Conservation (phyloP, 1,140 invertebrate genomes). For the Temnothorax nylanderi region DNA sequence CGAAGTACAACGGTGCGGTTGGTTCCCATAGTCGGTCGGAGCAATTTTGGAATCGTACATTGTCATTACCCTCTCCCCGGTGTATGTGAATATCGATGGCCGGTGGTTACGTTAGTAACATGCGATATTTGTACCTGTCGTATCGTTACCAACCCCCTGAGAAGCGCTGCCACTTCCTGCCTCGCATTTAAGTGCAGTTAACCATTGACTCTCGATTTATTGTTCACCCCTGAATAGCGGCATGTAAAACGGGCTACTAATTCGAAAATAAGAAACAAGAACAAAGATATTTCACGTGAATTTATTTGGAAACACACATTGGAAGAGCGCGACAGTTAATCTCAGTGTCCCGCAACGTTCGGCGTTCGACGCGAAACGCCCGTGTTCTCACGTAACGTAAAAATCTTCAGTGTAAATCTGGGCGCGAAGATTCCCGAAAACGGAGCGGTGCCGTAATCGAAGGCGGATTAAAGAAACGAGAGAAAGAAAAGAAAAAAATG, state of each 20-base stretch:
- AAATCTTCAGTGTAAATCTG: constrained; percentile 42
- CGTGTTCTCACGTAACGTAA: constrained; percentile 33
- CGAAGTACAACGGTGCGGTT: constrained; percentile 33
- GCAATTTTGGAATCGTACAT: constrained; percentile 30
- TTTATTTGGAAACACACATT: constrained; percentile 7
- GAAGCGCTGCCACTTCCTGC: constrained; percentile 45
- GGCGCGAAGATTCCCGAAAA: constrained; percentile 35
- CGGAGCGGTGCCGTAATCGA: constrained; percentile 37
- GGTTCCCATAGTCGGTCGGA: constrained; percentile 71
- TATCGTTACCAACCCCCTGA: not conserved
- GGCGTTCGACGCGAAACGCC: not conserved
- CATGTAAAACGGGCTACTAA: not conserved
- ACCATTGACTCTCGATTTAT: constrained; percentile 39
- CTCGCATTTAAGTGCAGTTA: constrained; percentile 12
- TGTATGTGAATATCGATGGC: constrained; percentile 62
- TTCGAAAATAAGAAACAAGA: not conserved
- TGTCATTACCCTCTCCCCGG: constrained; percentile 29
- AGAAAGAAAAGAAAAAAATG: constrained; percentile 4
- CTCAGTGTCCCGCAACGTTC: not conserved
- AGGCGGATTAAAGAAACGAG: constrained; percentile 7
- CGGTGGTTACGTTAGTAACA: constrained; percentile 39
- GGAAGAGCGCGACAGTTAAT: constrained; percentile 12
- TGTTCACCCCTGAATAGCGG: not conserved
- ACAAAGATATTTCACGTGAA: not conserved
- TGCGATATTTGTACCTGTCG: constrained; percentile 17